Evolutionary conservation across 2,113 vertebrate genomes (phyloP).

Genomic region (Ondatra zibethicus): DNA sequence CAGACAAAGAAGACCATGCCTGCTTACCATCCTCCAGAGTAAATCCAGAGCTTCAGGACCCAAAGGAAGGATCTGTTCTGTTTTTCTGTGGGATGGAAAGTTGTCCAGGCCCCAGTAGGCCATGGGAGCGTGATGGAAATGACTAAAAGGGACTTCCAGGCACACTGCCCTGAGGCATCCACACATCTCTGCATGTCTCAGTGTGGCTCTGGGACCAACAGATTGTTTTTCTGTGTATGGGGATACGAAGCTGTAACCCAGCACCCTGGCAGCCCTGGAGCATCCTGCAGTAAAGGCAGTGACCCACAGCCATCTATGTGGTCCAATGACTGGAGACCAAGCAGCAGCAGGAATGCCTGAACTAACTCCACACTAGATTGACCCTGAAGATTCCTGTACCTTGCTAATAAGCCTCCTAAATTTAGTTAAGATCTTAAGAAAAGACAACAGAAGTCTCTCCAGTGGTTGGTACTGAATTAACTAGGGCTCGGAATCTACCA

Average conservation of each 20-base stretch:
- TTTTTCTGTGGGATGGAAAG: not conserved
- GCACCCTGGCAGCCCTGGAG: not conserved
- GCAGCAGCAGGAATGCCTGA: not conserved
- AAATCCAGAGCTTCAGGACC: not conserved
- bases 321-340: not conserved
- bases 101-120: no score
- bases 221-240: not conserved
- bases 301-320: not conserved
- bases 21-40: not conserved
- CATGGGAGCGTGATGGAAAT: not conserved
- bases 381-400: not conserved
- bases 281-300: no score
- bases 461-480: not conserved
- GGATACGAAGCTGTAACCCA: not conserved
- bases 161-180: not conserved
- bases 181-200: not conserved
- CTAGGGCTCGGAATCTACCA: not conserved
- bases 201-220: not conserved
- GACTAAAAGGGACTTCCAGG: no score
- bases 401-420: not conserved
- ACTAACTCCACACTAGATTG: not conserved
- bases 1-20: not conserved
- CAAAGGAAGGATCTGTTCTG: not conserved
- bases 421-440: not conserved
- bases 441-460: not conserved